Conservation (phyloP, 1,140 invertebrate genomes). For the Proales similis region DNA sequence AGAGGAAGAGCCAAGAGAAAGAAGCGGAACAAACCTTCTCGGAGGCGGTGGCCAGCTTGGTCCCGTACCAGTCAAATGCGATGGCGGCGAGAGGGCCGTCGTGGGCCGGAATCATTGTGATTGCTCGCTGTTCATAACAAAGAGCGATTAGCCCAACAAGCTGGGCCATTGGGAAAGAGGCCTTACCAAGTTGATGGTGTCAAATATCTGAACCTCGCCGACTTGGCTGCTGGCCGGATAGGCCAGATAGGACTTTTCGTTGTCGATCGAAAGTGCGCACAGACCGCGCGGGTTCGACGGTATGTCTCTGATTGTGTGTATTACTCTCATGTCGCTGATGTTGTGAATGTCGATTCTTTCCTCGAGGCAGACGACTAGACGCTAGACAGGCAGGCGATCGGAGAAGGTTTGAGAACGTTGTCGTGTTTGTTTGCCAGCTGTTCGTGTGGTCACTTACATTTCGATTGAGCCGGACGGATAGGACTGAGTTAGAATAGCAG, state of each 20-base stretch:
- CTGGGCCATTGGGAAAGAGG: conserved; percentile 27
- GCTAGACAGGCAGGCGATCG: conserved; percentile 57
- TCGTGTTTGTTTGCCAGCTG: too few relatives aligned
- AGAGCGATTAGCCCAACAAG: conserved; percentile 28
- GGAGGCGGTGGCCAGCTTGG: conserved; percentile 81
- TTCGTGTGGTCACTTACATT: conserved; percentile 61
- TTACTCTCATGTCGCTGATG: conserved; percentile 94
- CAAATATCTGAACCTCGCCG: conserved; percentile 96
- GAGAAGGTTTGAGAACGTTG: conserved; percentile 23
- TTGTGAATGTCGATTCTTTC: conserved; percentile 97
- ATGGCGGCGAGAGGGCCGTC: conserved; percentile 89
- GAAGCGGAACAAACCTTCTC: conserved; percentile 54
- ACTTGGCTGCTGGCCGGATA: conserved; percentile 88
- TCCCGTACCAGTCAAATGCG: conserved; percentile 79
- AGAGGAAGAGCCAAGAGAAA: neutral
- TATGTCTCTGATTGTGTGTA: conserved; percentile 95
- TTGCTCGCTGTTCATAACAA: conserved; percentile 66
- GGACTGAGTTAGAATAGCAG: conserved; percentile 91
- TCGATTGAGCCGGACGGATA: conserved; percentile 90
- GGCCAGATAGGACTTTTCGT: conserved; percentile 85
- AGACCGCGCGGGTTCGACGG: conserved; percentile 85
- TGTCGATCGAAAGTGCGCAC: conserved; percentile 77
- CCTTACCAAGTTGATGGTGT: conserved; percentile 82
- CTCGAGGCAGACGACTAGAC: conserved; percentile 91
- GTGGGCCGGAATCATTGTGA: conserved; percentile 91